Evolutionary conservation across 2,113 vertebrate genomes (phyloP).

Genomic region (Aspiorhynchus laticeps): DNA sequence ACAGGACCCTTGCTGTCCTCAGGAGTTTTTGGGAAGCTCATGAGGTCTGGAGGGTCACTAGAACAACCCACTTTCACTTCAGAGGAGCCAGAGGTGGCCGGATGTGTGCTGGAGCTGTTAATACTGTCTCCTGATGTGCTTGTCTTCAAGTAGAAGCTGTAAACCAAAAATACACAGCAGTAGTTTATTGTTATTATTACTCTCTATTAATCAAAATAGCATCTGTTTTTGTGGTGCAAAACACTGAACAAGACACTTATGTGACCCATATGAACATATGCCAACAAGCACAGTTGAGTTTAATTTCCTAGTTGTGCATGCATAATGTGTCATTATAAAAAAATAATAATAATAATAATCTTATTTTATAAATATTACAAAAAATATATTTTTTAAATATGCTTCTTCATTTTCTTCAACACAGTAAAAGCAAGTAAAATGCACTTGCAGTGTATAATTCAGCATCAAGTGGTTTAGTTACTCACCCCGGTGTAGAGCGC

Average conservation of each 20-base stretch:
- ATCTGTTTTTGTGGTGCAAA: not conserved
- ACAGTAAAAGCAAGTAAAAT: not conserved
- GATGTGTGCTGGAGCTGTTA: slow-evolving; percentile 79
- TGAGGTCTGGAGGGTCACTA: slow-evolving; percentile 74
- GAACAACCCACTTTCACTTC: slow-evolving; percentile 75
- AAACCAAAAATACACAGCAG: not conserved
- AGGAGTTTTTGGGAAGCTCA: slow-evolving; percentile 74
- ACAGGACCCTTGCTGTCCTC: slow-evolving; percentile 54
- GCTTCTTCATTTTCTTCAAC: not conserved
- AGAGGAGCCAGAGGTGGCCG: slow-evolving; percentile 69
- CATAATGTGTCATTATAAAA: not conserved
- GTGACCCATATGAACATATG: not conserved
- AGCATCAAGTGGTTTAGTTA: not conserved
- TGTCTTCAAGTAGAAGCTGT: slow-evolving; percentile 90
- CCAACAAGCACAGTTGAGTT: not conserved
- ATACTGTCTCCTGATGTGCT: slow-evolving; percentile 93
- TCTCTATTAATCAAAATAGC: not conserved
- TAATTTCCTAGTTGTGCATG: not conserved
- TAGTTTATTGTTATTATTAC: not conserved
- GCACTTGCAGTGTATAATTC: not conserved
- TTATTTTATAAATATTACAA: not conserved
- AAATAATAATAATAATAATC: not conserved
- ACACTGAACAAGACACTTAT: not conserved
- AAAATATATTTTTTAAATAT: not conserved
- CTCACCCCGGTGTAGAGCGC: slow-evolving; percentile 84